Evolutionary conservation across 1,140 invertebrate species (phyloP).

Genomic region (Drosophila novamexicana): DNA sequence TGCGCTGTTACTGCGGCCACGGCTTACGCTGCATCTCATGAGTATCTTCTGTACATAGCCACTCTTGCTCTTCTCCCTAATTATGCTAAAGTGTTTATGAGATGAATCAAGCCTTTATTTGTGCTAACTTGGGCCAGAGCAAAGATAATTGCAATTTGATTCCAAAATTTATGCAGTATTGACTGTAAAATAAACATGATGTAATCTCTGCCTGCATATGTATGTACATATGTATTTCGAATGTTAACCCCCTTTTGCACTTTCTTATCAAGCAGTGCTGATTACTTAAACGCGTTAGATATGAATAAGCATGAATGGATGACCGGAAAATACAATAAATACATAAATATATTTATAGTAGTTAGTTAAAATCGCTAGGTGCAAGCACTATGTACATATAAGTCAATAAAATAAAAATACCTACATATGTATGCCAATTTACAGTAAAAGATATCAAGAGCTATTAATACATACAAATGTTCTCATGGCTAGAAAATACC

Average conservation of each 20-base stretch:
- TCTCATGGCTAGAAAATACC: not conserved
- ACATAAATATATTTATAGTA: not conserved
- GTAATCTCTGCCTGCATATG: conserved; percentile 18
- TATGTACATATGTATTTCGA: not conserved
- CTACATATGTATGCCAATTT: too few species aligned
- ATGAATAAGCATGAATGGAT: conserved; percentile 32
- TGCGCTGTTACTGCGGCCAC: conserved; percentile 11
- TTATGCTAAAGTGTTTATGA: conserved; percentile 5
- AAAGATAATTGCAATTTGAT: not conserved
- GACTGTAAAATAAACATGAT: conserved; percentile 27
- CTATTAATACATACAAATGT: too few species aligned
- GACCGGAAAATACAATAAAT: conserved; percentile 6
- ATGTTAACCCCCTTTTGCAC: conserved; percentile 12
- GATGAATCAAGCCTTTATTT: conserved; percentile 1
- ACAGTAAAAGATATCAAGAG: not conserved
- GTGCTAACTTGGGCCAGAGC: not conserved
- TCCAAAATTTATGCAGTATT: not conserved
- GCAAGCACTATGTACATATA: too few species aligned
- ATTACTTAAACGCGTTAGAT: conserved; percentile 13
- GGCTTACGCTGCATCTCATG: conserved; percentile 9
- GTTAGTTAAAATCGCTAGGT: not conserved
- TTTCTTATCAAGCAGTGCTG: conserved; percentile 36
- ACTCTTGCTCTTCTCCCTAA: not conserved
- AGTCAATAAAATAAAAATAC: too few species aligned
- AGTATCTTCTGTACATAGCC: not conserved